phyloP scores from a whole-genome alignment of 2,888 invertebrate genomes.

The Drosophila borealis region DNA sequence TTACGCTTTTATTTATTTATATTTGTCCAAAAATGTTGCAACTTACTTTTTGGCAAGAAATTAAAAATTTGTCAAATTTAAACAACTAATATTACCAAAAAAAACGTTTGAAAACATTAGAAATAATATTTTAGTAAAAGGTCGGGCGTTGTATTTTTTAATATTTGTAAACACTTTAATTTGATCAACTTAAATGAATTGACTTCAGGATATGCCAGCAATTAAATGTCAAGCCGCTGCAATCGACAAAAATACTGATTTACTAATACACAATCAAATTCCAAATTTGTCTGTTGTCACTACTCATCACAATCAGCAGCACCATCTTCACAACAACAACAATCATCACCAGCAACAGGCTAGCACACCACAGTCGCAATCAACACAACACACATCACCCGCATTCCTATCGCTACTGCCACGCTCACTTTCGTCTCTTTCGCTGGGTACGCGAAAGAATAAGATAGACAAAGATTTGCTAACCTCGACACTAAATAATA shows the following conservation, averaged over 20 bases:
- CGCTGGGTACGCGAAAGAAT: slow-evolving; percentile 84
- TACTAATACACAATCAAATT: slow-evolving; percentile 82
- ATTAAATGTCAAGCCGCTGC: slow-evolving; percentile 75
- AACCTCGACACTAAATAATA: slow-evolving; percentile 81
- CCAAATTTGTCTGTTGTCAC: slow-evolving; percentile 78
- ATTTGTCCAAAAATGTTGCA: no score
- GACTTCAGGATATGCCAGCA: slow-evolving; percentile 82
- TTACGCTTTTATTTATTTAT: not conserved
- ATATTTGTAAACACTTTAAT: slow-evolving; percentile 27
- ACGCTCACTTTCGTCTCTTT: slow-evolving; percentile 85
- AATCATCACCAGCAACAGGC: slow-evolving; percentile 71
- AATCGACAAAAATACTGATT: slow-evolving; percentile 74
- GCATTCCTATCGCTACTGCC: slow-evolving; percentile 85
- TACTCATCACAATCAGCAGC: slow-evolving; percentile 63
- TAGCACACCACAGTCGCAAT: slow-evolving; percentile 77
- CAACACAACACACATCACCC: slow-evolving; percentile 80
- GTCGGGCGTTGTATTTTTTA: slow-evolving; percentile 1
- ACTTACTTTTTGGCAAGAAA: not conserved
- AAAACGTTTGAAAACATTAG: not conserved
- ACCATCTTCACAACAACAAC: slow-evolving; percentile 59
- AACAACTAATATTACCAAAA: slow-evolving; percentile 33
- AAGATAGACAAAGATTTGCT: slow-evolving; percentile 84
- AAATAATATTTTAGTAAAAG: no score
- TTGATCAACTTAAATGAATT: slow-evolving; percentile 41
- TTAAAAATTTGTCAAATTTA: slow-evolving; percentile 26